Evolutionary conservation across 2,113 vertebrate genomes (phyloP), one percentile per base, ranked within the genome.

Genomic region (Clarias macrocephalus): DNA sequence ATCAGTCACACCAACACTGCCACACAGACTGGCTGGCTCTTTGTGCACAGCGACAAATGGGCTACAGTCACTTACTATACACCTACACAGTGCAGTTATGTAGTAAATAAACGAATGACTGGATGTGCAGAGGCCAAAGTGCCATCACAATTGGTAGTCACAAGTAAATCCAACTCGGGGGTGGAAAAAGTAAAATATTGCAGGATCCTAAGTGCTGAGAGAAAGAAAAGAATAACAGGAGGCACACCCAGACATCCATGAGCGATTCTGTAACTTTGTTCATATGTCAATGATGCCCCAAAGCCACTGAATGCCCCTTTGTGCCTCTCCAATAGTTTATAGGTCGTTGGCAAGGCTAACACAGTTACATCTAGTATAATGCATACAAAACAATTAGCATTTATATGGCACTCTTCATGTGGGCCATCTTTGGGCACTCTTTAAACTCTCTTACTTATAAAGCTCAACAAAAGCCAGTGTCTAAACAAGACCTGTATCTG

Each of bases 381-480:
- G 16, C 52, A 73, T 86, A 93, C 91, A 91, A 91, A 89, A 85
- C 82, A 85, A 90, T 89, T 88, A 89, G 92, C 91, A 88, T 85
- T 89, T 91, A 91, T 84, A 76, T 85, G 89, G 86, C 60, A 76
- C 86, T 85, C 82, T 82, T 86, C 73, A 80, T 85, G 73, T 80
- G 59, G 88, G 85, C 37, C 82, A 82, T 82, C 79, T 82, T 76
- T 83, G 82, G 83, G 33, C 82, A 89, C 88, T 80, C 82, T 80
- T 83, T 85, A 73, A 72, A 66, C 84, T 88, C 57, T 84, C 83
- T 60, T 52, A 57, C 3, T 81, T 73, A 76, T 68, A 56, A 80
- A 60, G 72, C 83, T 65, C 87, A 85, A 91, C 88, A 91, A 89
- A 92, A 90, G 86, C 84, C 84, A 91, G 91, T 85, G 56, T 66